Evolutionary conservation across 2,797 vertebrate species (phyloP).

Genomic region (Menidia menidia): DNA sequence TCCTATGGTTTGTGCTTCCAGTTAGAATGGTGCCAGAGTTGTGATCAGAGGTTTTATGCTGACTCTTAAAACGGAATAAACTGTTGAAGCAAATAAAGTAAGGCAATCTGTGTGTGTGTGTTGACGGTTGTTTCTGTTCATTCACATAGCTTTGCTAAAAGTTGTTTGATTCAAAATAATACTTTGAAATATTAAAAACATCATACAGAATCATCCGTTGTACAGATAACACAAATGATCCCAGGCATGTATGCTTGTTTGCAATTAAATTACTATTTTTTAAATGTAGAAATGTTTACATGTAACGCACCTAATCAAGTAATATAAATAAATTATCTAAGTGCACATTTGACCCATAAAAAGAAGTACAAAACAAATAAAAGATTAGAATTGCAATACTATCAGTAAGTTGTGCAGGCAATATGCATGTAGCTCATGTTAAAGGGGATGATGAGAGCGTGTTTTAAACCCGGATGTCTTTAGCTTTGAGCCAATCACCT

Average conservation of each 20-base stretch:
- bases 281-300: too few species aligned
- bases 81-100: slow-evolving; percentile 2
- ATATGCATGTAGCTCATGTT: slow-evolving; percentile 4
- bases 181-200: slow-evolving; percentile 2
- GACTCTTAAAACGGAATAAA: slow-evolving; percentile 41
- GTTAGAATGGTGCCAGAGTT: slow-evolving; percentile 36
- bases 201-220: too few species aligned
- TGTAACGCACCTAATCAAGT: too few species aligned
- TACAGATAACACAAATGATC: too few species aligned
- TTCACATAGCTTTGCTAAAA: slow-evolving; percentile 10
- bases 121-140: not conserved
- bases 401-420: not conserved
- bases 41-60: slow-evolving; percentile 49
- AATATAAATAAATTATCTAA: too few species aligned
- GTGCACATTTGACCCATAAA: not conserved
- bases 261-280: too few species aligned
- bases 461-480: slow-evolving; percentile 21
- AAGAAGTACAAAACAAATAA: not conserved
- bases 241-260: too few species aligned
- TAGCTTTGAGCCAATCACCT: slow-evolving; percentile 6
- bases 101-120: not conserved
- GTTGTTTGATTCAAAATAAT: slow-evolving; percentile 12
- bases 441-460: slow-evolving; percentile 16
- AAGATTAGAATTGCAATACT: not conserved
- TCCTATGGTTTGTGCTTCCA: slow-evolving; percentile 35